Evolutionary conservation across 2,113 vertebrate genomes (phyloP).

Genomic region (Carassius carassius): DNA sequence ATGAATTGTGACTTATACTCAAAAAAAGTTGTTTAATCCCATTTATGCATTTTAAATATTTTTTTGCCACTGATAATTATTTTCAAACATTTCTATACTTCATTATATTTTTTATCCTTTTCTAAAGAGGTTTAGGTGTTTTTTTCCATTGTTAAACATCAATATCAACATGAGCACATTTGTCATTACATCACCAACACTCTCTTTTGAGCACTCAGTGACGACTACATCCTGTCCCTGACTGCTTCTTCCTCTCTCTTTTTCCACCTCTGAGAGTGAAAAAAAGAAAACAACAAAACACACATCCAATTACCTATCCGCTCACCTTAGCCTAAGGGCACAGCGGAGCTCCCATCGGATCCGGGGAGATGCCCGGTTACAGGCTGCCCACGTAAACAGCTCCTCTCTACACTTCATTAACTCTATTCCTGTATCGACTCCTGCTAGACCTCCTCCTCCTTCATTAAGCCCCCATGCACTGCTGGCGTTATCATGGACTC

Average conservation of each 20-base stretch:
- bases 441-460: constrained; percentile 57
- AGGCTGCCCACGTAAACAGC: constrained; percentile 64
- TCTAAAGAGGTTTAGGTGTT: neutral
- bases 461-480: constrained; percentile 55
- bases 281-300: constrained; percentile 43
- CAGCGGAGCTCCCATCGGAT: constrained; percentile 49
- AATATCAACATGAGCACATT: neutral
- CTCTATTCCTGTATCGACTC: constrained; percentile 67
- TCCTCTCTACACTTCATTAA: constrained; percentile 73
- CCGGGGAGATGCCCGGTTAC: constrained; percentile 45
- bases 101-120: neutral
- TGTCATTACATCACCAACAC: constrained; percentile 40
- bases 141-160: neutral
- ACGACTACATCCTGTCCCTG: constrained; percentile 45
- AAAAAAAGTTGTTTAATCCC: too few species aligned
- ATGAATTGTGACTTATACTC: too few species aligned
- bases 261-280: constrained; percentile 53
- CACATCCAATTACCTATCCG: constrained; percentile 60
- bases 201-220: constrained; percentile 36
- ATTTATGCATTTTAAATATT: too few species aligned
- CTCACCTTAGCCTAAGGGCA: constrained; percentile 57
- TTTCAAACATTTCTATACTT: neutral
- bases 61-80: too few species aligned
- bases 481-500: constrained; percentile 67
- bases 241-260: constrained; percentile 46